Percentiles rank a stretch among this genome's conserved stretches.
Evolutionary conservation across 2,888 invertebrate genomes (phyloP).

Genomic region (Cepaea hortensis): DNA sequence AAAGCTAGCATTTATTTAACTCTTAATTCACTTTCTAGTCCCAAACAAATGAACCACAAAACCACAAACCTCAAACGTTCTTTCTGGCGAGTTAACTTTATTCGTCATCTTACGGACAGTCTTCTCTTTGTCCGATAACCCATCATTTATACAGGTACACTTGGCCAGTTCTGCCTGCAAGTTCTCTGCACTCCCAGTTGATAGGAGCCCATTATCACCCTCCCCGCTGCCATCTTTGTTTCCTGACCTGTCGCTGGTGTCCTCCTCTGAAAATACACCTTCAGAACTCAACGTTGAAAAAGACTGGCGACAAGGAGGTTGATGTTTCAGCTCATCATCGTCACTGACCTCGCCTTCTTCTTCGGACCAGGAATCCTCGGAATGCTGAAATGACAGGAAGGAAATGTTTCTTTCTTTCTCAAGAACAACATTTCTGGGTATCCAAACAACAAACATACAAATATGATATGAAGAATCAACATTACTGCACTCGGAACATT

Average conservation of each 20-base stretch:
- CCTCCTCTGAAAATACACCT: slow-evolving; percentile 78
- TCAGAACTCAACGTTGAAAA: slow-evolving; percentile 77
- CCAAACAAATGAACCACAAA: too few relatives aligned
- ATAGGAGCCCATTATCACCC: slow-evolving; percentile 72
- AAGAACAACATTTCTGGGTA: too few relatives aligned
- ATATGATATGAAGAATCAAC: too few relatives aligned
- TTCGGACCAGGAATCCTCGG: slow-evolving; percentile 70
- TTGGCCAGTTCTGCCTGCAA: slow-evolving; percentile 72
- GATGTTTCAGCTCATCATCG: slow-evolving; percentile 54
- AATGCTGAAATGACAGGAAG: slow-evolving; percentile 57
- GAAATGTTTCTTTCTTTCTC: neutral
- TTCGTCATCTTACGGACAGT: slow-evolving; percentile 69
- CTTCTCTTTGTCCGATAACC: slow-evolving; percentile 73
- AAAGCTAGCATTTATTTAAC: too few relatives aligned
- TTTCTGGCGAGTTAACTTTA: slow-evolving; percentile 68
- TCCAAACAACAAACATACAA: too few relatives aligned
- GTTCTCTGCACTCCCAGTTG: slow-evolving; percentile 74
- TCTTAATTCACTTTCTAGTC: too few relatives aligned
- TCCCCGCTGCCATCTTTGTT: slow-evolving; percentile 21
- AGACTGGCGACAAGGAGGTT: slow-evolving; percentile 58
- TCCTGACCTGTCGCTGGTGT: slow-evolving; percentile 65
- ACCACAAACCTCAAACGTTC: slow-evolving; percentile 62
- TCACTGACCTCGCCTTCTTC: slow-evolving; percentile 70
- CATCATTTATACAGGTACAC: slow-evolving; percentile 67
- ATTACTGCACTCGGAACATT: too few relatives aligned